Conservation (phyloP, 2,113 vertebrate genomes). For the Callipepla squamata region DNA sequence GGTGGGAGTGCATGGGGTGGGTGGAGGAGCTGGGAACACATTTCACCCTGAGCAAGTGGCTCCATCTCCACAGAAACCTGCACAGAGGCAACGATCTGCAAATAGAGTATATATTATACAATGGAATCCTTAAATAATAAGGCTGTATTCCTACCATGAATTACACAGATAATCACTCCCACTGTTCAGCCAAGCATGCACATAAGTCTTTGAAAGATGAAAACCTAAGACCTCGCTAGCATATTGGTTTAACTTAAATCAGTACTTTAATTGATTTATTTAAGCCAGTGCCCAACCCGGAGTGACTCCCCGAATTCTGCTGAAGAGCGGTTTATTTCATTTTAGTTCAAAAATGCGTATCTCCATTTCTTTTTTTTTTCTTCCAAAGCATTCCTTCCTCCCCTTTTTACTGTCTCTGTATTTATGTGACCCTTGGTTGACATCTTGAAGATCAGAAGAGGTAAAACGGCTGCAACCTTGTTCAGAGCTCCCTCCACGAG, state of each 20-base stretch:
- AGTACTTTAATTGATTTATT: conserved; percentile 62
- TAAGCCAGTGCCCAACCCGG: not conserved
- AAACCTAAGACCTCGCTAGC: conserved; percentile 55
- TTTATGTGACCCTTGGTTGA: not conserved
- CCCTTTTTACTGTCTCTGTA: not conserved
- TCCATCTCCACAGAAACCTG: not conserved
- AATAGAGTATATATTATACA: not conserved
- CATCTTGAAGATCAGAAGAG: not conserved
- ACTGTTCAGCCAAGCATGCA: conserved; percentile 52
- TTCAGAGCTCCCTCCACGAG: not conserved
- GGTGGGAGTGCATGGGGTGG: not conserved
- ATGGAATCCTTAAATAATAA: conserved; percentile 46
- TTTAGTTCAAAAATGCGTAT: not conserved
- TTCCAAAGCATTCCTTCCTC: not conserved
- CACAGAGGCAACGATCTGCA: not conserved
- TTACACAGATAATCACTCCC: conserved; percentile 57
- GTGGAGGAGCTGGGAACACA: not conserved
- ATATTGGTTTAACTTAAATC: conserved; percentile 61
- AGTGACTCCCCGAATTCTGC: conserved; percentile 8
- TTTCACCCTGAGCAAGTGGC: not conserved
- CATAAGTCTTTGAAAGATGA: conserved; percentile 57
- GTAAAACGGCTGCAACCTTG: conserved; percentile 1
- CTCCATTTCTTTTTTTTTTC: rapidly evolving
- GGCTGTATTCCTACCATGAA: conserved; percentile 13
- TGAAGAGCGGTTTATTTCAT: not conserved